phyloP scores from a whole-genome alignment of 2,113 vertebrate species.

The Corythornis cristatus region DNA sequence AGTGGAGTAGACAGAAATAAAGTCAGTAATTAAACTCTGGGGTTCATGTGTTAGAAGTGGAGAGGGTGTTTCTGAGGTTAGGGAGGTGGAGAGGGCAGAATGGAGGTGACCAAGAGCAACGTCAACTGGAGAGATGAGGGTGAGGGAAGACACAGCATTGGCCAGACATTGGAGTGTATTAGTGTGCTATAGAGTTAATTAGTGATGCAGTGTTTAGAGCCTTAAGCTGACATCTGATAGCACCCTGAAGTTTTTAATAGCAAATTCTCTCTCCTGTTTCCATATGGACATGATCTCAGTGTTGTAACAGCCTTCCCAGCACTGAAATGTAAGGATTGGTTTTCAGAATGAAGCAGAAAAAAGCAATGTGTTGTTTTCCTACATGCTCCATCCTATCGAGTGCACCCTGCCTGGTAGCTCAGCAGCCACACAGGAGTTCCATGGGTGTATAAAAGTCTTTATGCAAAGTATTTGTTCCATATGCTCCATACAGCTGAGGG shows the following conservation, averaged over 20 bases:
- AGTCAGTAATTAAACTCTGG: neutral
- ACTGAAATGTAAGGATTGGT: neutral
- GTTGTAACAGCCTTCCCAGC: neutral
- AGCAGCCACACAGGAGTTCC: neutral
- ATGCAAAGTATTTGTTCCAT: neutral
- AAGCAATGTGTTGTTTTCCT: neutral
- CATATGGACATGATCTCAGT: neutral
- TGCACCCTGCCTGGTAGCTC: neutral
- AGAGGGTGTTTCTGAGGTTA: neutral
- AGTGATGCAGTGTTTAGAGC: neutral
- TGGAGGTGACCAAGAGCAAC: neutral
- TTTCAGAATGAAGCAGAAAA: constrained; percentile 8
- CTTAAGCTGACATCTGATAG: neutral
- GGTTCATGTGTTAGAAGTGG: neutral
- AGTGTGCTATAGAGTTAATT: neutral
- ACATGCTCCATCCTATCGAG: neutral
- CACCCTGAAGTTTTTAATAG: neutral
- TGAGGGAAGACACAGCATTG: neutral
- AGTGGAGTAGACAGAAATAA: neutral
- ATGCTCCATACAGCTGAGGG: neutral
- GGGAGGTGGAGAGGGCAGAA: neutral
- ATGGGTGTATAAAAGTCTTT: neutral
- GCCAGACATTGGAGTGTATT: neutral
- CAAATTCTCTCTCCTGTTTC: neutral
- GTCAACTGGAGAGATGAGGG: neutral